Evolutionary conservation across 2,888 invertebrate genomes (phyloP), one percentile per base, ranked within the genome.

Genomic region (Lepidocyrtinus sp.): DNA sequence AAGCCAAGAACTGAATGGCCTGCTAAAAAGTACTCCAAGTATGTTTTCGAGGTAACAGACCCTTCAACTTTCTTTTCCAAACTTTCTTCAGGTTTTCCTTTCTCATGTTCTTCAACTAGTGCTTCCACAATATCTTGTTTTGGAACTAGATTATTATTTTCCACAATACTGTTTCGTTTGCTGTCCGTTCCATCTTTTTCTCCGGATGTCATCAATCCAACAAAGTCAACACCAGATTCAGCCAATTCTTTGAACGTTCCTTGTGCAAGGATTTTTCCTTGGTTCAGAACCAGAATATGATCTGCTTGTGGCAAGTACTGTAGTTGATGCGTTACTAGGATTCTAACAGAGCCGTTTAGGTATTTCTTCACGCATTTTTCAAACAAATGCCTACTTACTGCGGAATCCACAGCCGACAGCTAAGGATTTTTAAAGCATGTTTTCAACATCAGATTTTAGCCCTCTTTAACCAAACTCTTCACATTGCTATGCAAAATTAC

Each of bases 341-440:
- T 90, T 0, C 93, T 92, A 7, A 94, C 93, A 88, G 94, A 93
- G n/a, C 91, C 90, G 59, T 90, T 90, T 75, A 96, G 88, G 86
- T 92, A 92, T 91, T 85, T 93, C 82, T 88, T 89, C 75, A 94
- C 92, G 72, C 94, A 95, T 88, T 93, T 91, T 67, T 97, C 95
- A 89, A 97, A 97, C 85, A 97, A 90, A 89, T 96, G 94, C 2
- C 94, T 92, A 0, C 96, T 95, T 0, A 97, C 97, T 88, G 95
- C 94, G 0, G 96, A 92, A 89, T 97, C 97, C 0, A 90, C 75
- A 0, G 78, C 78, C 21, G 26, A 26, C 5, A 78, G 21, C 36
- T 36, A 36, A 22, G 19, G 9, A n/a, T 15, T n/a, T 15, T 19
- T 12, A 15, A 12, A n/a, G 9, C 17, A n/a, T 15, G 9, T 7